A percentile compares a stretch with the other conserved stretches of the same genome.
Conservation (phyloP, 2,888 invertebrate species). For the Hirtodrosophila trivittata region DNA sequence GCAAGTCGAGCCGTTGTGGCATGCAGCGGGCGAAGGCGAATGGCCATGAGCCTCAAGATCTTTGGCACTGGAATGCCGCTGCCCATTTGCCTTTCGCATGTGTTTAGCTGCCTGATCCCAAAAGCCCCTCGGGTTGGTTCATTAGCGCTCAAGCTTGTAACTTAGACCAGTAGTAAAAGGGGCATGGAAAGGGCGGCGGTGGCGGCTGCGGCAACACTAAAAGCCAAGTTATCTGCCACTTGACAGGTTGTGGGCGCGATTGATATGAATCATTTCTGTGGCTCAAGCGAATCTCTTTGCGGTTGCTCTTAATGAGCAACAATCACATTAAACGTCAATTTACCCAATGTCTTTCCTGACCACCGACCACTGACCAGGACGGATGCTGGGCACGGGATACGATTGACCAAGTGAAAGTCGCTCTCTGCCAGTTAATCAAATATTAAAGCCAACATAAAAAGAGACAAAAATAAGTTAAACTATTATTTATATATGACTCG, state of each 20-base stretch:
- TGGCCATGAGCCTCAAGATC: constrained; percentile 53
- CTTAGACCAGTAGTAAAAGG: constrained; percentile 41
- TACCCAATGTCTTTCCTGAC: not conserved
- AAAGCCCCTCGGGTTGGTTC: constrained; percentile 23
- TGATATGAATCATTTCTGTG: constrained; percentile 45
- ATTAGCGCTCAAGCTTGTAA: constrained; percentile 41
- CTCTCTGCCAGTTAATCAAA: constrained; percentile 6
- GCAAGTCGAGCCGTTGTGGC: too few species aligned
- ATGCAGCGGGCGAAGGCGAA: constrained; percentile 35
- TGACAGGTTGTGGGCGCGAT: constrained; percentile 52
- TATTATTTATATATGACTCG: too few species aligned
- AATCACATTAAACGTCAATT: constrained; percentile 5
- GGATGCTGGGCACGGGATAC: not conserved
- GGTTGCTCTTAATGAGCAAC: constrained; percentile 45
- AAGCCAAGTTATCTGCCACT: constrained; percentile 44
- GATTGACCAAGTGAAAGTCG: constrained; percentile 45
- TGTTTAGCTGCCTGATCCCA: not conserved
- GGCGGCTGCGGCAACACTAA: constrained; percentile 30
- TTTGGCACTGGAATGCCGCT: constrained; percentile 45
- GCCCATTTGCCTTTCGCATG: constrained; percentile 47
- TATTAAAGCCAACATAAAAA: constrained; percentile 10
- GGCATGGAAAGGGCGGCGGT: not conserved
- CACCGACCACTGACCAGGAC: not conserved
- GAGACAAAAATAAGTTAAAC: constrained; percentile 13
- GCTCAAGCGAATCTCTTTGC: constrained; percentile 16